Conservation (phyloP, 2,888 invertebrate genomes). For the Philereme vetulata region DNA sequence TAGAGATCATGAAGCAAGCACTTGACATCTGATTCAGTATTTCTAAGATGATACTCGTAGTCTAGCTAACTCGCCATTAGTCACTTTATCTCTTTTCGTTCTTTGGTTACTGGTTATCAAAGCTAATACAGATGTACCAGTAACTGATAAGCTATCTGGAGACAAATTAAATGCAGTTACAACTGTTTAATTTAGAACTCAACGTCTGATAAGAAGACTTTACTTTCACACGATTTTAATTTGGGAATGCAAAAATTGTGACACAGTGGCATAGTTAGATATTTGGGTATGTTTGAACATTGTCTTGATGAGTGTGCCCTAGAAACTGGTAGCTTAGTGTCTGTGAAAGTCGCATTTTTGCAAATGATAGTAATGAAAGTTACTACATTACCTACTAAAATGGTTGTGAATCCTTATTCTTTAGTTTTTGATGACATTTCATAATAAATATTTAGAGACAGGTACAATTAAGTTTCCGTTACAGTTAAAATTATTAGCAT, state of each 20-base stretch:
- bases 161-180: slow-evolving; percentile 51
- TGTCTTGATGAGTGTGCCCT: slow-evolving; percentile 33
- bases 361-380: slow-evolving; percentile 20
- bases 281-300: slow-evolving; percentile 37
- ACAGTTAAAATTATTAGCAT: too few species aligned
- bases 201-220: slow-evolving; percentile 29
- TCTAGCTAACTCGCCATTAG: neutral
- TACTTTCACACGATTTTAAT: slow-evolving; percentile 26
- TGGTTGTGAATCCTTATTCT: slow-evolving; percentile 5
- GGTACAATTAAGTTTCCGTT: too few species aligned
- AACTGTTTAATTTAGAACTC: slow-evolving; percentile 42
- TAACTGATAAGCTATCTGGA: slow-evolving; percentile 52
- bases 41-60: neutral
- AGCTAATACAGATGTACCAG: slow-evolving; percentile 16
- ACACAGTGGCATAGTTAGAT: slow-evolving; percentile 36
- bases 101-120: neutral
- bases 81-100: neutral
- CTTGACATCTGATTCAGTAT: neutral
- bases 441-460: neutral
- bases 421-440: neutral
- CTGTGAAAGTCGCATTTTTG: slow-evolving; percentile 36
- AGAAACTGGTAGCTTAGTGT: slow-evolving; percentile 32
- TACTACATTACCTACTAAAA: slow-evolving; percentile 7
- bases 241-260: slow-evolving; percentile 36
- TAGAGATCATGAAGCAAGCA: neutral